Evolutionary conservation across 2,113 vertebrate genomes (phyloP).

Genomic region (Neomonachus schauinslandi): DNA sequence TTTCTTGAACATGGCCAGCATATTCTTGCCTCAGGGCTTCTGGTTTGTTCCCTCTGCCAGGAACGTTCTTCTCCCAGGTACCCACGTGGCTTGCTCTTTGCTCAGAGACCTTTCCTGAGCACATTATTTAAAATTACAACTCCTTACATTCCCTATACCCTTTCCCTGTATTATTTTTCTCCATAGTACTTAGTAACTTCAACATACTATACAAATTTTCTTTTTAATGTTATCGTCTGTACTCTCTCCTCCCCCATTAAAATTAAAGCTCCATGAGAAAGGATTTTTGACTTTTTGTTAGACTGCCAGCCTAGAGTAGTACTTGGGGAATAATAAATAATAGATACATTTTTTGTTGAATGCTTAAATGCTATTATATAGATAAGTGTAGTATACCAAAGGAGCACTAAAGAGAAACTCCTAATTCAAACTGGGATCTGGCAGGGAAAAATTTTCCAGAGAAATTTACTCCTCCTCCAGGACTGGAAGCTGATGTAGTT

Average conservation of each 20-base stretch:
- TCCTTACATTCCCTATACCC: background rate
- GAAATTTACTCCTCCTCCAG: background rate
- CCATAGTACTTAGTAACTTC: background rate
- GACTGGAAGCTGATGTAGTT: background rate
- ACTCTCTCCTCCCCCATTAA: background rate
- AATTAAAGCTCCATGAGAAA: background rate
- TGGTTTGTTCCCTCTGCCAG: background rate
- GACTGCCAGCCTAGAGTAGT: background rate
- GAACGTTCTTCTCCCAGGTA: background rate
- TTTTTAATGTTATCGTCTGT: background rate
- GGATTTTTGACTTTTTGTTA: background rate
- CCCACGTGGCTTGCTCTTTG: background rate
- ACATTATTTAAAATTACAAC: background rate
- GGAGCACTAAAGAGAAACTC: background rate
- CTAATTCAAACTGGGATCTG: background rate
- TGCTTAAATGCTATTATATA: background rate
- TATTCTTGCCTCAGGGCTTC: background rate
- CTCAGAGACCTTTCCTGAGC: background rate
- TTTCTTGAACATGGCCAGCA: background rate
- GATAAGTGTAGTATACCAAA: background rate
- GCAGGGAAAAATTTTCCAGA: background rate
- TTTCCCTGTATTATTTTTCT: background rate
- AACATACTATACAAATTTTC: background rate
- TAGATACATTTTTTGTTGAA: background rate
- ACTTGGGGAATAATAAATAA: slow-evolving; percentile 15